Base-by-base conservation (phyloP, 2,888 invertebrate species). In the Erebia epiphron region DNA sequence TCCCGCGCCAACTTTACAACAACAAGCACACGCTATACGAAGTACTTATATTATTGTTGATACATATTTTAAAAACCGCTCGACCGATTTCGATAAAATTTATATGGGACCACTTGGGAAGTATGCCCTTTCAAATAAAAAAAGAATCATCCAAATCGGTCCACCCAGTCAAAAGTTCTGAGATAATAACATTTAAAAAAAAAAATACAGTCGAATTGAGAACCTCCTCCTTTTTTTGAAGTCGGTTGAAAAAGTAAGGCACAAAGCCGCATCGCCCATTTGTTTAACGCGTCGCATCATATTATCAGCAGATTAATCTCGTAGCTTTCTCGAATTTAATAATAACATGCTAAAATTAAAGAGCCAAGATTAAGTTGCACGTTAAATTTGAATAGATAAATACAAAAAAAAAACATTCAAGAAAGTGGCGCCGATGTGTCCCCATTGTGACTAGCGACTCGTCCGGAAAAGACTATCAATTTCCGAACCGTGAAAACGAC, bases 401-500 rank as follows among this genome's bases (percentile, higher is more conserved):
- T 64, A 72, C 35, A 60, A 71, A 56, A 67, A 67, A 74, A 72
- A 71, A 74, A 70, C 70, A 60, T 64, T 73, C 64, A 71, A 72
- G 74, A 79, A 75, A 76, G 75, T 73, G 74, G 70, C 71, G 77
- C 70, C 78, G 75, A 73, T 62, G 70, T 75, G 77, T 70, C 78
- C 79, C 77, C 82, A 83, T 84, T 85, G 83, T 85, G 74, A 75
- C 77, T 79, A 86, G 77, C 83, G 82, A 84, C 77, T 84, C 82
- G 85, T 87, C 83, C 86, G 90, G 88, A 90, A 92, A 90, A 90
- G 86, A 83, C 79, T 82, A 85, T 88, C 81, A 84, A 87, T 91
- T 89, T 87, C 79, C 84, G 86, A 86, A 86, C 86, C 90, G 87
- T 89, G 89, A 91, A 92, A 90, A 90, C 86, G 83, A 77, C 83